Evolutionary conservation across 2,113 vertebrate genomes (phyloP), one percentile per base, ranked within the genome.

Genomic region (Trematocara marginatum): DNA sequence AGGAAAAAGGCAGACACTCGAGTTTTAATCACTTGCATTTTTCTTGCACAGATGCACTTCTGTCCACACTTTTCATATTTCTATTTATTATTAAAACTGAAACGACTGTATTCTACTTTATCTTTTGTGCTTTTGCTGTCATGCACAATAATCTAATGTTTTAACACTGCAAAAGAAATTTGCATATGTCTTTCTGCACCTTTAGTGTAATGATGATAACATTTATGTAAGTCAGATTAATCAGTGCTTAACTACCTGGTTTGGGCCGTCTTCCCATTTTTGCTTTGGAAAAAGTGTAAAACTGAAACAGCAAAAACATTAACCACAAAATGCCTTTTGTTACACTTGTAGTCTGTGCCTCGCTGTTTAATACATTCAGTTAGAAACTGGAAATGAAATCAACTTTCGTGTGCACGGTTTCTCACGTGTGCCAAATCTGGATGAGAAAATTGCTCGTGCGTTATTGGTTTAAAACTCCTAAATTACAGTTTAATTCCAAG

Each of bases 261-360:
- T 69, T 15, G 52, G 59, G 52, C 51, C 16, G 23, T 78, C 29
- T 52, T 90, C 69, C 59, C 71, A 6, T 42, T 89, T 56, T 86
- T 61, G 64, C 80, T 78, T 85, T 53, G 74, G 79, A 82, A 61
- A 86, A 86, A n/a, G 38, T 49, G 31, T 83, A 81, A 90, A 91
- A 82, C 12, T 40, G 4, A 87, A 84, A 80, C 8, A 79, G 47
- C 34, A 78, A 74, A 15, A 91, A 26, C 82, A 78, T 71, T 54
- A 90, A n/a, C 38, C 59, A 38, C 61, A 20, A 84, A 90, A 80
- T 80, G 0, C 64, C 49, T 76, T 91, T 88, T 86, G 38, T 64
- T 90, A 42, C 29, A 47, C 16, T 80, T 47, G 80, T 71, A 23
- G 49, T 31, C 7, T 47, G 52, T 66, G 76, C 31, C 78, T 82